Evolutionary conservation across 2,888 invertebrate genomes (phyloP).

Genomic region (Acanthosepion esculentum): DNA sequence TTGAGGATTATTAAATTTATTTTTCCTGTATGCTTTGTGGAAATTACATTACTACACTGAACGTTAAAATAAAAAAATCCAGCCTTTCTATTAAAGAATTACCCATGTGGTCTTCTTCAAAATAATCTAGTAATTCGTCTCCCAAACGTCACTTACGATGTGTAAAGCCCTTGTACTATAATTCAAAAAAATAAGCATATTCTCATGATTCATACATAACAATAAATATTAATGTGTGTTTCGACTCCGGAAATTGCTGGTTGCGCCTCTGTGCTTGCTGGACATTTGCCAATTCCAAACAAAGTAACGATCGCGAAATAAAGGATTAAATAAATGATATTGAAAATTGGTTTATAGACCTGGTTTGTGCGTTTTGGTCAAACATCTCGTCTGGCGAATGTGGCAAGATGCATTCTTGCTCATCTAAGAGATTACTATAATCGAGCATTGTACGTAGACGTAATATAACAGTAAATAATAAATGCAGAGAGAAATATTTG

Average conservation of each 20-base stretch:
- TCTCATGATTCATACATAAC: neutral
- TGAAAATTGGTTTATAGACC: neutral
- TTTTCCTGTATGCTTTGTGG: too few relatives aligned
- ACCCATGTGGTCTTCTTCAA: too few relatives aligned
- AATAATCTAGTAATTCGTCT: neutral
- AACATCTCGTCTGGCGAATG: neutral
- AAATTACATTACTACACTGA: too few relatives aligned
- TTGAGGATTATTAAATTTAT: too few relatives aligned
- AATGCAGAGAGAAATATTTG: too few relatives aligned
- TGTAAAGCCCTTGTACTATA: neutral
- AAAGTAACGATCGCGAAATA: neutral
- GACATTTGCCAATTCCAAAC: neutral
- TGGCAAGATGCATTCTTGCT: neutral
- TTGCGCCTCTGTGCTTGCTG: neutral
- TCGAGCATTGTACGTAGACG: neutral
- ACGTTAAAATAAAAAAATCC: too few relatives aligned
- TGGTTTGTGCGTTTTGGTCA: neutral
- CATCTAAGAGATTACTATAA: neutral
- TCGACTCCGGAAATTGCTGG: neutral
- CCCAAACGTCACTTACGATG: neutral
- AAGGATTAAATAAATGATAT: neutral
- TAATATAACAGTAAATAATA: too few relatives aligned
- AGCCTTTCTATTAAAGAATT: too few relatives aligned
- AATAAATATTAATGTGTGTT: neutral
- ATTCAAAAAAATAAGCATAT: neutral